Percentiles rank a stretch among this genome's conserved stretches.
Evolutionary conservation across 1,140 invertebrate genomes (phyloP).

Genomic region (Bombus ignitus): DNA sequence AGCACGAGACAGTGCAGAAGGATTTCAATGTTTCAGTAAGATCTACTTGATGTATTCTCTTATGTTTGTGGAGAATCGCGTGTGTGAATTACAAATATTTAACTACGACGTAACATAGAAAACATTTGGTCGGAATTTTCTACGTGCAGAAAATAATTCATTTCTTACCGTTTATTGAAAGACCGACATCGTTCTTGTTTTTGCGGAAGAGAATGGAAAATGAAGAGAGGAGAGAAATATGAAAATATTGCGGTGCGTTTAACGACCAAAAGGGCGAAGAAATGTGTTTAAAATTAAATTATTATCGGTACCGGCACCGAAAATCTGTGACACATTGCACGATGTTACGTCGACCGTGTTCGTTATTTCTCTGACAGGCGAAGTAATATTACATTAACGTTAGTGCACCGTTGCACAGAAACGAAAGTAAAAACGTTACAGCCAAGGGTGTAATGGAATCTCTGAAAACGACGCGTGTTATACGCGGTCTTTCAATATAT

Average conservation of each 20-base stretch:
- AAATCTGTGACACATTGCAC: neutral
- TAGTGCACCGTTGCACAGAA: neutral
- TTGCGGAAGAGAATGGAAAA: neutral
- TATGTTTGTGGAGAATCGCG: no score
- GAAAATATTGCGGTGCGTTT: neutral
- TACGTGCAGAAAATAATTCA: no score
- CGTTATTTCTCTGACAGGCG: neutral
- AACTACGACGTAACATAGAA: neutral
- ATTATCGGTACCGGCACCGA: neutral
- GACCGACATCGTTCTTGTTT: neutral
- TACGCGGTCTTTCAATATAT: constrained; percentile 39
- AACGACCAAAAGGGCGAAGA: neutral
- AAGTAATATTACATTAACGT: constrained; percentile 2
- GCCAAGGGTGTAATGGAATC: neutral
- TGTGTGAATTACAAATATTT: neutral
- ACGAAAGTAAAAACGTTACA: neutral
- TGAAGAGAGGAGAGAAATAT: neutral
- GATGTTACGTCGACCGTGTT: neutral
- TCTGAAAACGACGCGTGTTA: neutral
- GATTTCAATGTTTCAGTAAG: neutral
- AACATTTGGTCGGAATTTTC: neutral
- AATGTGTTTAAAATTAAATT: neutral
- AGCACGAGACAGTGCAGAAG: no score
- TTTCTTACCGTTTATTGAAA: neutral
- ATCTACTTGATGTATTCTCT: neutral